A percentile compares a stretch with the other conserved stretches of the same genome.
phyloP scores from a whole-genome alignment of 2,888 invertebrate genomes.

The Acleris emargana region DNA sequence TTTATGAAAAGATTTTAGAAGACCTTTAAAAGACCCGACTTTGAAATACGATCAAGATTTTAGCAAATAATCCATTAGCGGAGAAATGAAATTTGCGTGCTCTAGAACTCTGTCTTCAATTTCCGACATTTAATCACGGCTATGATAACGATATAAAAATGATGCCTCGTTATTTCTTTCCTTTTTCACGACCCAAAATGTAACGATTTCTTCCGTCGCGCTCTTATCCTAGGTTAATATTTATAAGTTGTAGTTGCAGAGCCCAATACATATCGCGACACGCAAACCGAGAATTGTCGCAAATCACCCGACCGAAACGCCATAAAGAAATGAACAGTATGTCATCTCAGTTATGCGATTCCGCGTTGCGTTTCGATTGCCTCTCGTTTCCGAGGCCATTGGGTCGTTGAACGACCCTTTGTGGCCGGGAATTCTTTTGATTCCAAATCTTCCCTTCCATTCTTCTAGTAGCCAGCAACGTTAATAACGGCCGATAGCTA shows the following conservation, averaged over 20 bases:
- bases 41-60: constrained; percentile 19
- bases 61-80: constrained; percentile 26
- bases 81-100: constrained; percentile 27
- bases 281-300: constrained; percentile 35
- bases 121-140: constrained; percentile 3
- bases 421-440: constrained; percentile 54
- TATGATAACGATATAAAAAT: constrained; percentile 8
- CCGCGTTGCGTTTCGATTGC: constrained; percentile 63
- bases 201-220: neutral
- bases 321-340: constrained; percentile 59
- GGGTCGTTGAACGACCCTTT: constrained; percentile 55
- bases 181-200: constrained; percentile 10
- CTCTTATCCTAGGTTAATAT: neutral
- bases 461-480: constrained; percentile 45
- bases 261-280: constrained; percentile 1
- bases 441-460: constrained; percentile 46
- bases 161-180: constrained; percentile 4
- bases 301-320: constrained; percentile 47
- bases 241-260: neutral
- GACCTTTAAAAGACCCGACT: constrained; percentile 9
- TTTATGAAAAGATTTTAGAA: constrained; percentile 39
- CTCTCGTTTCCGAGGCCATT: constrained; percentile 55
- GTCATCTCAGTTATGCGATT: constrained; percentile 58
- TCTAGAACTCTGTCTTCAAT: constrained; percentile 4
- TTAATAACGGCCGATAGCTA: constrained; percentile 17